Evolutionary conservation across 1,140 invertebrate genomes (phyloP).

Genomic region (Drosophila subpulchrella): DNA sequence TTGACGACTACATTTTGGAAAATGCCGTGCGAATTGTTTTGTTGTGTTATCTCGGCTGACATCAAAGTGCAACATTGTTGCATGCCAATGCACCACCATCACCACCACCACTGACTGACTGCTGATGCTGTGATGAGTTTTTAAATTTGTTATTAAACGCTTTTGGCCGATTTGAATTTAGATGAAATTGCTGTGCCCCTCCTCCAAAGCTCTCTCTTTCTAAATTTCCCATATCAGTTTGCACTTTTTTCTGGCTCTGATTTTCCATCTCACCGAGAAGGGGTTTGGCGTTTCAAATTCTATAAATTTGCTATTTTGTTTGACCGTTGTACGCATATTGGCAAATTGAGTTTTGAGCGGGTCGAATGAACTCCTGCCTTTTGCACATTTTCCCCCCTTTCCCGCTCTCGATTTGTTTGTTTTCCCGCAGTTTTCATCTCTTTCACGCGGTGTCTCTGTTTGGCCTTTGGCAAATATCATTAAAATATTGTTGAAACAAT

Average conservation of each 20-base stretch:
- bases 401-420: conserved; percentile 1
- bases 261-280: conserved; percentile 28
- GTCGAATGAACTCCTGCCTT: conserved; percentile 30
- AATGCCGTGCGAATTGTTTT: conserved; percentile 53
- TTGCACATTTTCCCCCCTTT: conserved; percentile 9
- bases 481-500: conserved; percentile 50
- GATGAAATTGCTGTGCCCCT: conserved; percentile 54
- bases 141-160: conserved; percentile 80
- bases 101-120: conserved; percentile 7
- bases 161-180: conserved; percentile 79
- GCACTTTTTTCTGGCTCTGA: conserved; percentile 23
- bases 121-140: conserved; percentile 67
- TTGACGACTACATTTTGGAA: conserved; percentile 69
- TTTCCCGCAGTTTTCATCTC: conserved; percentile 19
- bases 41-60: conserved; percentile 34
- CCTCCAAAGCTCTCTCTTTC: neutral
- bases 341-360: conserved; percentile 71
- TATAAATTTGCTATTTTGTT: conserved; percentile 80
- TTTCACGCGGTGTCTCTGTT: conserved; percentile 26
- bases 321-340: conserved; percentile 58
- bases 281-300: conserved; percentile 61
- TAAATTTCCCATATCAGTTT: conserved; percentile 15
- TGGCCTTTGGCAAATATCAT: conserved; percentile 52
- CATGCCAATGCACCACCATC: neutral
- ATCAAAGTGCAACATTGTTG: conserved; percentile 66